A percentile compares a stretch with the other conserved stretches of the same genome.
Conservation (phyloP, 2,888 invertebrate species). For the Papilio protenor region DNA sequence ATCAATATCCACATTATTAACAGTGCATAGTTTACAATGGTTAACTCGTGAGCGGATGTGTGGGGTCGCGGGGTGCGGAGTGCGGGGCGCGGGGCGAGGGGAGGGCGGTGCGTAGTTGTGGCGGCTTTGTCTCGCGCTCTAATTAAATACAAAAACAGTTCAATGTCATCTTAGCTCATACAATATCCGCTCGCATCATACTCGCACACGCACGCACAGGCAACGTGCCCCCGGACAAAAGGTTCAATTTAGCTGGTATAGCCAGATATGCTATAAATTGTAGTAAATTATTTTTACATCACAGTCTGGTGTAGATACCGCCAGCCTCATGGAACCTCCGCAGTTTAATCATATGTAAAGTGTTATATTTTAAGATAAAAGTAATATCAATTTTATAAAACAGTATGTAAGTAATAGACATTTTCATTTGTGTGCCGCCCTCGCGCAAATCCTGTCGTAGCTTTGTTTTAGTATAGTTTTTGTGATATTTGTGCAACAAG, state of each 20-base stretch:
- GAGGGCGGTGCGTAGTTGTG: not conserved
- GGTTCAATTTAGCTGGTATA: not conserved
- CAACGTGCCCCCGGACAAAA: not conserved
- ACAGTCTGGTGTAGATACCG: not conserved
- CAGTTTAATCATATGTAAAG: not conserved
- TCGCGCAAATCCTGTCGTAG: too few relatives aligned
- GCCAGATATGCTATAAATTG: not conserved
- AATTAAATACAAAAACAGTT: slow-evolving; percentile 12
- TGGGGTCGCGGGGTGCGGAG: not conserved
- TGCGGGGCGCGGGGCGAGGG: too few relatives aligned
- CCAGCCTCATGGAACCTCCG: not conserved
- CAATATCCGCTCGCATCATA: not conserved
- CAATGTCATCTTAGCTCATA: not conserved
- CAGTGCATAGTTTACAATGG: not conserved
- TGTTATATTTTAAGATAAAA: not conserved
- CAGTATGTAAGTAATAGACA: not conserved
- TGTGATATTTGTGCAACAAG: too few relatives aligned
- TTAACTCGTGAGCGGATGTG: not conserved
- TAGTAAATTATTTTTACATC: not conserved
- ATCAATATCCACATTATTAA: not conserved
- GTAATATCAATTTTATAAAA: not conserved
- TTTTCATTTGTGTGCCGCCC: not conserved
- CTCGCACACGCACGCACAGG: not conserved
- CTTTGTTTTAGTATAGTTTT: too few relatives aligned
- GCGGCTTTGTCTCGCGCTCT: not conserved